phyloP scores from a whole-genome alignment of 1,140 invertebrate genomes.

The Drosophila navojoa region DNA sequence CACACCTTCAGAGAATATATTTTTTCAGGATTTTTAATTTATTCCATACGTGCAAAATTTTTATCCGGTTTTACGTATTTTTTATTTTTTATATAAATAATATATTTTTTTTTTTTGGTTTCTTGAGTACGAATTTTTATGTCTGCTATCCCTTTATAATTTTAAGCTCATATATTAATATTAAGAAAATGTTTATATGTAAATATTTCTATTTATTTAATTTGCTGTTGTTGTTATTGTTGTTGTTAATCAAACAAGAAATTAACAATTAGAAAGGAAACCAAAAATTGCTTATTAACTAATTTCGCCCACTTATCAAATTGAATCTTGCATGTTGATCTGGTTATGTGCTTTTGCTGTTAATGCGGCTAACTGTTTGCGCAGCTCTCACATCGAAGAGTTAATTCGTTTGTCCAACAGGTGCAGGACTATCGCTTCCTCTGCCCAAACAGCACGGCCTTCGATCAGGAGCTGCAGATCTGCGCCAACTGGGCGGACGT shows the following conservation, averaged over 20 bases:
- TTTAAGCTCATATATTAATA: too few species aligned
- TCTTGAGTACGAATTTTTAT: too few species aligned
- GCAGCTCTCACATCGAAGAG: constrained; percentile 76
- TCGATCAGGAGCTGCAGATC: constrained; percentile 96
- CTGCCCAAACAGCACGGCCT: constrained; percentile 95
- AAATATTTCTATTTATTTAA: background rate
- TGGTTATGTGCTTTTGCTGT: constrained; percentile 70
- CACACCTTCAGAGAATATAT: too few species aligned
- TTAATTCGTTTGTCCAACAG: constrained; percentile 84
- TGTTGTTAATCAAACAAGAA: background rate
- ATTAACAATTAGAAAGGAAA: background rate
- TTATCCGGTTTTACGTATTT: too few species aligned
- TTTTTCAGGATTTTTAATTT: too few species aligned
- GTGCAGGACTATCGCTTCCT: constrained; percentile 93
- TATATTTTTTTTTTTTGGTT: too few species aligned
- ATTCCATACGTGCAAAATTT: too few species aligned
- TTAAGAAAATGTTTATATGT: background rate
- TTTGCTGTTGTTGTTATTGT: constrained; percentile 10
- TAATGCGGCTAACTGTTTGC: constrained; percentile 59
- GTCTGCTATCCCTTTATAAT: too few species aligned
- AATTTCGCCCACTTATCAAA: constrained; percentile 53
- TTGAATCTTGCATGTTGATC: constrained; percentile 78
- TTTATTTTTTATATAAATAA: too few species aligned
- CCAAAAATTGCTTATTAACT: constrained; percentile 21
- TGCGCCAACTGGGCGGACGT: constrained; percentile 96